A percentile compares a stretch with the other conserved stretches of the same genome.
phyloP scores from a whole-genome alignment of 1,140 invertebrate species.

The Sarcophaga bullata region DNA sequence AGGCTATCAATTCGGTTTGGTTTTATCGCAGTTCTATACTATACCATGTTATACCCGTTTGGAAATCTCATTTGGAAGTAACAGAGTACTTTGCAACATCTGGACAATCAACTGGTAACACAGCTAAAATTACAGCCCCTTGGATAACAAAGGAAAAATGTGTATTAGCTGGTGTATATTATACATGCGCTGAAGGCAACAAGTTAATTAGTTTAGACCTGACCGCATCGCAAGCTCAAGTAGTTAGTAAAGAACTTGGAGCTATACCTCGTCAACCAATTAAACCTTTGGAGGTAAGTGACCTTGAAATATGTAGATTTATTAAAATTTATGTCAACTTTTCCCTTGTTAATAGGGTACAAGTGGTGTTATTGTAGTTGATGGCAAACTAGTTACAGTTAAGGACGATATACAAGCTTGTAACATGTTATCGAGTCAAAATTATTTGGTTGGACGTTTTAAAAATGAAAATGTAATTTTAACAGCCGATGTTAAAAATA shows the following conservation, averaged over 20 bases:
- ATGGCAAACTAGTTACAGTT: slow-evolving; percentile 54
- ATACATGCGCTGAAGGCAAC: slow-evolving; percentile 69
- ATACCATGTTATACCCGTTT: slow-evolving; percentile 74
- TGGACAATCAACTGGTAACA: slow-evolving; percentile 71
- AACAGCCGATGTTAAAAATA: slow-evolving; percentile 50
- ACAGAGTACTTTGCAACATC: slow-evolving; percentile 74
- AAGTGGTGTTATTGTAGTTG: slow-evolving; percentile 53
- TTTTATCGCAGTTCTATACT: slow-evolving; percentile 72
- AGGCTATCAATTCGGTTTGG: slow-evolving; percentile 69
- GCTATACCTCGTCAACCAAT: slow-evolving; percentile 2
- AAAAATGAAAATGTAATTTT: slow-evolving; percentile 56
- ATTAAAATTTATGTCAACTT: not conserved
- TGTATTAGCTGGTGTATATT: slow-evolving; percentile 72
- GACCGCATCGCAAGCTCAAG: slow-evolving; percentile 56
- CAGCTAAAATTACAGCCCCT: slow-evolving; percentile 71
- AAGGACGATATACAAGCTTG: slow-evolving; percentile 55
- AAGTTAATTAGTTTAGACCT: slow-evolving; percentile 68
- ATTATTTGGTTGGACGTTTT: slow-evolving; percentile 53
- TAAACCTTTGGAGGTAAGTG: slow-evolving; percentile 38
- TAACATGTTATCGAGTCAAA: slow-evolving; percentile 46
- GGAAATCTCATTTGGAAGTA: slow-evolving; percentile 76
- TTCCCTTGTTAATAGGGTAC: slow-evolving; percentile 49
- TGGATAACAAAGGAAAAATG: slow-evolving; percentile 77
- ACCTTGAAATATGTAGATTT: not conserved
- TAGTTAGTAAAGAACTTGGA: slow-evolving; percentile 45